A percentile compares a stretch with the other conserved stretches of the same genome.
Conservation (phyloP, 2,888 invertebrate species). For the Ormyrus thymus region DNA sequence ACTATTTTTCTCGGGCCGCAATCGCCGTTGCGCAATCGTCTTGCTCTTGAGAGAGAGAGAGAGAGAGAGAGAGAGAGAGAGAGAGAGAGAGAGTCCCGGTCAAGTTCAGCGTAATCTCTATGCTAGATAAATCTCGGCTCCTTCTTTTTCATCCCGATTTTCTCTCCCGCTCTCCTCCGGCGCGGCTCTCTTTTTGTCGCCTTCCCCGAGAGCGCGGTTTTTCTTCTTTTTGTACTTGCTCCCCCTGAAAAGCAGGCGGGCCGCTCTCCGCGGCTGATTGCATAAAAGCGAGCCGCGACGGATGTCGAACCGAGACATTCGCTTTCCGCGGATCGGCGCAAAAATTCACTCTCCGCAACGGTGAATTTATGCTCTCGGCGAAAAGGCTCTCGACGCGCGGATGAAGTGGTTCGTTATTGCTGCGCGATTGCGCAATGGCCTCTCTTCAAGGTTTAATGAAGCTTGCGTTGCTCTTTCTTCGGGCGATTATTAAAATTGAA, state of each 20-base stretch:
- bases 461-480: too few relatives aligned
- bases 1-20: conserved; percentile 40
- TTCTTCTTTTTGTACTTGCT: background rate
- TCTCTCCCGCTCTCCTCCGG: conserved; percentile 21
- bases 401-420: too few relatives aligned
- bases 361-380: too few relatives aligned
- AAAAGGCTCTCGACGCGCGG: too few relatives aligned
- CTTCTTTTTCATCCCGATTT: conserved; percentile 38
- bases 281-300: background rate
- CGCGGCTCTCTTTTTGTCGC: conserved; percentile 9
- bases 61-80: conserved; percentile 32
- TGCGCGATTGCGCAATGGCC: too few relatives aligned
- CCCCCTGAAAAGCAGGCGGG: too few relatives aligned
- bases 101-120: conserved; percentile 45
- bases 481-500: too few relatives aligned
- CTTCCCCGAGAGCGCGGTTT: background rate
- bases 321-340: background rate
- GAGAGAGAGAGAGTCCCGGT: conserved; percentile 33
- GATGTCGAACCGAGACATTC: background rate
- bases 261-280: too few relatives aligned
- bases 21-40: conserved; percentile 49
- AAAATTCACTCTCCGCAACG: too few relatives aligned
- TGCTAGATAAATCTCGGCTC: conserved; percentile 38
- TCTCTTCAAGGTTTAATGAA: too few relatives aligned
- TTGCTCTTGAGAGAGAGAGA: conserved; percentile 38